phyloP scores from a whole-genome alignment of 2,113 vertebrate species.

The Sapajus apella region DNA sequence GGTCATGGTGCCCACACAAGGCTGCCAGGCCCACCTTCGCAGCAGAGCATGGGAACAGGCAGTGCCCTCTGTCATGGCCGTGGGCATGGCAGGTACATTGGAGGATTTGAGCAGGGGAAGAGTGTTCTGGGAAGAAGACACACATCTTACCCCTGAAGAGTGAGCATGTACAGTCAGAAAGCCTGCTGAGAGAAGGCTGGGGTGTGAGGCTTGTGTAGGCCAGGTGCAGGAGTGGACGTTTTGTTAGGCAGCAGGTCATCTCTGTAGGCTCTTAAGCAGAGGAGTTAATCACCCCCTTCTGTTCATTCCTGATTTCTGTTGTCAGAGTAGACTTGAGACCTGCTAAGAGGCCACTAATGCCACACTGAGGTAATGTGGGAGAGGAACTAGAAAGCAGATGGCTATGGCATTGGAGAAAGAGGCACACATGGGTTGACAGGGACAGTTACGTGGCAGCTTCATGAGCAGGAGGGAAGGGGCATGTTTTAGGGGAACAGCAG shows the following conservation, averaged over 20 bases:
- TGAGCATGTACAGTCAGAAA: not conserved
- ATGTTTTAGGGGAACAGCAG: not conserved
- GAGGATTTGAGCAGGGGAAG: constrained; percentile 7
- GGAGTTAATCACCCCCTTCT: not conserved
- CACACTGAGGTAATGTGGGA: not conserved
- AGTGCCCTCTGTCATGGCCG: not conserved
- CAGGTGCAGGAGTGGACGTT: not conserved
- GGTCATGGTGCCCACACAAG: not conserved
- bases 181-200: not conserved
- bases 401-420: not conserved
- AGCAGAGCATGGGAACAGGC: not conserved
- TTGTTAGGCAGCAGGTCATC: not conserved
- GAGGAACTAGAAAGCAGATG: constrained; percentile 24
- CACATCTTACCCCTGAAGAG: not conserved
- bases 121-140: not conserved
- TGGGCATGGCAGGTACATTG: not conserved
- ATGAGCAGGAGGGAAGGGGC: not conserved
- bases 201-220: not conserved
- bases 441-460: not conserved
- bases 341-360: not conserved
- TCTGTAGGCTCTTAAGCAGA: constrained; percentile 34
- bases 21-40: not conserved
- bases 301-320: not conserved
- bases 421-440: not conserved
- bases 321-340: not conserved